A percentile compares a stretch with the other conserved stretches of the same genome.
phyloP scores from a whole-genome alignment of 1,140 invertebrate species.

The Drosophila ficusphila region DNA sequence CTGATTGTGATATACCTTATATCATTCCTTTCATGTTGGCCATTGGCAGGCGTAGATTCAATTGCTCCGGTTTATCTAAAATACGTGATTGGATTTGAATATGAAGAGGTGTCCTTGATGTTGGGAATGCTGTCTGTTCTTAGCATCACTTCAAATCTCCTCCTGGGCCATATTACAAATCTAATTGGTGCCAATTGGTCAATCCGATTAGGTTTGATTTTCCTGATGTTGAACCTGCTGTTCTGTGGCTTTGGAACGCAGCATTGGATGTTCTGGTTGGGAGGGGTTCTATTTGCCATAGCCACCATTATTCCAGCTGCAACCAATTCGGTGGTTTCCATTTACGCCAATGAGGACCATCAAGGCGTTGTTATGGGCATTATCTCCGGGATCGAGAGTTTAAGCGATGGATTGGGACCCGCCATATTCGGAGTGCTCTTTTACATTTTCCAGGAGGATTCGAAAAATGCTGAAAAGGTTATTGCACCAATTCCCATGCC shows the following conservation, averaged over 20 bases:
- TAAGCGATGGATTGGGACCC: constrained; percentile 96
- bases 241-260: constrained; percentile 94
- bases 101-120: constrained; percentile 97
- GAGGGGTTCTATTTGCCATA: constrained; percentile 96
- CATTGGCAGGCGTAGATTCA: constrained; percentile 99
- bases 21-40: constrained; percentile 98
- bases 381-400: constrained; percentile 97
- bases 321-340: constrained; percentile 99
- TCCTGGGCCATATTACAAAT: constrained; percentile 94
- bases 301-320: constrained; percentile 98
- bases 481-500: constrained; percentile 95
- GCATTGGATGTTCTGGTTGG: constrained; percentile 98
- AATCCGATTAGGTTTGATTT: constrained; percentile 97
- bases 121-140: constrained; percentile 98
- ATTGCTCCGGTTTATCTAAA: constrained; percentile 99
- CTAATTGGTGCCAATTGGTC: constrained; percentile 96
- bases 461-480: constrained; percentile 87
- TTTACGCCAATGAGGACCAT: constrained; percentile 97
- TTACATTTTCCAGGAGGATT: constrained; percentile 98
- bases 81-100: constrained; percentile 98
- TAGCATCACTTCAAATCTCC: constrained; percentile 96
- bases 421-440: constrained; percentile 99
- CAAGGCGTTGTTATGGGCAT: constrained; percentile 99
- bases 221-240: constrained; percentile 97
- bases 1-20: constrained; percentile 98